A percentile compares a stretch with the other conserved stretches of the same genome.
These are phyloP conservation scores for Artibeus lituratus DNA, from an alignment of 2,797 vertebrate species.

Conservation along the genomic window DNA sequence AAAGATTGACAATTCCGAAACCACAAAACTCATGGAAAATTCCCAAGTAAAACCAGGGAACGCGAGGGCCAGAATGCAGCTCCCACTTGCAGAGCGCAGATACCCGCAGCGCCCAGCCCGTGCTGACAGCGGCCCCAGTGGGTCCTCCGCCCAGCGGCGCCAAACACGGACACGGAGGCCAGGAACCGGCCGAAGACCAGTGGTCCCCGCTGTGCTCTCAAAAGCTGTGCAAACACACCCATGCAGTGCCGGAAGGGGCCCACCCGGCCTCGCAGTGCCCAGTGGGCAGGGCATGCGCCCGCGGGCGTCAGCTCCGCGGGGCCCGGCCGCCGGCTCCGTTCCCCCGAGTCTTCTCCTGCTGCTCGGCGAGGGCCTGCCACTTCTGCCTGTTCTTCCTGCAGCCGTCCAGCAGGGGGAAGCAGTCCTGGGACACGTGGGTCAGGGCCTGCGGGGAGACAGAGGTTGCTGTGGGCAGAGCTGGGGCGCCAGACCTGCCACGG, in stretches of 20 bases:
- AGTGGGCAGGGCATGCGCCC: background rate
- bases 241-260: conserved; percentile 78
- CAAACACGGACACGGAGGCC: conserved; percentile 50
- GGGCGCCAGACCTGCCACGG: background rate
- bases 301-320: conserved; percentile 79
- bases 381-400: conserved; percentile 94
- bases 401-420: conserved; percentile 94
- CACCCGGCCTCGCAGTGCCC: conserved; percentile 40
- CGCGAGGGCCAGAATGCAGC: background rate
- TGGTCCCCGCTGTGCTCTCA: conserved; percentile 61
- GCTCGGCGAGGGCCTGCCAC: conserved; percentile 93
- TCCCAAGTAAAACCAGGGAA: conserved; percentile 35
- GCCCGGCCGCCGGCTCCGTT: conserved; percentile 85
- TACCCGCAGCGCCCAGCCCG: too few relatives aligned
- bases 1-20: conserved; percentile 71
- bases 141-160: conserved; percentile 36
- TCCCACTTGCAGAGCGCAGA: too few relatives aligned
- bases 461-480: too few relatives aligned
- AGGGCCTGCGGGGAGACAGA: conserved; percentile 81
- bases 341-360: conserved; percentile 88
- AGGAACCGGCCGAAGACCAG: conserved; percentile 37
- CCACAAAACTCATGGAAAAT: conserved; percentile 72
- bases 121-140: rapidly evolving
- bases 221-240: conserved; percentile 74
- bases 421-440: conserved; percentile 89